A percentile compares a stretch with the other conserved stretches of the same genome.
phyloP scores from a whole-genome alignment of 2,888 invertebrate genomes.

The Poecilobothrus nobilitatus region DNA sequence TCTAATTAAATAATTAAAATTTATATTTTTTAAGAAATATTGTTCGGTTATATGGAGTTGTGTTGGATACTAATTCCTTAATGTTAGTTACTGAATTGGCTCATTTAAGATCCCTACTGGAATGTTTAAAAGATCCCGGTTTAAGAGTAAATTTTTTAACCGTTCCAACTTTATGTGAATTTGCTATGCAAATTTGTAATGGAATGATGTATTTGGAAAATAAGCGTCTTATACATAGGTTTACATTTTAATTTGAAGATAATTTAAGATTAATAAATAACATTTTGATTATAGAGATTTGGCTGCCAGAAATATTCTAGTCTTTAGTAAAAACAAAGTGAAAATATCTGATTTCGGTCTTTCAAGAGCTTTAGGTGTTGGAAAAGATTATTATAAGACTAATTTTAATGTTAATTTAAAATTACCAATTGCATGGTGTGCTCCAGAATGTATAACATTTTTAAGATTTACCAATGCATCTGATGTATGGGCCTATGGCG shows the following conservation, averaged over 20 bases:
- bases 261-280: constrained; percentile 7
- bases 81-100: constrained; percentile 87
- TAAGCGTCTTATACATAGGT: constrained; percentile 91
- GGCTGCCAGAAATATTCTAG: constrained; percentile 94
- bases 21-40: constrained; percentile 52
- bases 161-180: constrained; percentile 85
- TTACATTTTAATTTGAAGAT: not conserved
- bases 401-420: constrained; percentile 96
- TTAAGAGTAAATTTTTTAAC: constrained; percentile 81
- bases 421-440: constrained; percentile 98
- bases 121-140: constrained; percentile 90
- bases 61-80: constrained; percentile 80
- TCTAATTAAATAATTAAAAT: not conserved
- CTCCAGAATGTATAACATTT: constrained; percentile 95
- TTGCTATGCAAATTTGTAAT: constrained; percentile 91
- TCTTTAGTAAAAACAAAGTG: constrained; percentile 91
- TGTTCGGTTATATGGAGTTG: constrained; percentile 94
- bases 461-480: constrained; percentile 92
- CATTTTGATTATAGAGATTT: constrained; percentile 62
- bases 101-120: constrained; percentile 84
- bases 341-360: constrained; percentile 98
- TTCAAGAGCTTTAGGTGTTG: constrained; percentile 89
- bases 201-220: constrained; percentile 97
- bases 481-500: constrained; percentile 97
- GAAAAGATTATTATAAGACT: constrained; percentile 98